Evolutionary conservation across 1,140 invertebrate genomes (phyloP).

Genomic region (Calephelis nemesis): DNA sequence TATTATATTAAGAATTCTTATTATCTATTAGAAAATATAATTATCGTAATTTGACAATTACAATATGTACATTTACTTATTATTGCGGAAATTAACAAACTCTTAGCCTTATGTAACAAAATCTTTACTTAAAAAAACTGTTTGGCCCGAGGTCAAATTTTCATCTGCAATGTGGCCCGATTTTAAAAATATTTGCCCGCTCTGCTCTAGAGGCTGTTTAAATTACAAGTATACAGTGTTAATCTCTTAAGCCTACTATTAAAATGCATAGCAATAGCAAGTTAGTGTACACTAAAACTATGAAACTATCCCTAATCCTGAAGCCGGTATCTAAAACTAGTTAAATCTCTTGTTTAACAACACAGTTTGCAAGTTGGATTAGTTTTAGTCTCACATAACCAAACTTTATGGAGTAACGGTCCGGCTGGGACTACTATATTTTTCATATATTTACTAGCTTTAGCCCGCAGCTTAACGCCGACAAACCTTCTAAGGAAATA

Average conservation of each 20-base stretch:
- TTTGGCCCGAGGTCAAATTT: too few relatives aligned
- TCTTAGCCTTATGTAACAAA: too few relatives aligned
- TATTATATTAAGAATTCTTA: too few relatives aligned
- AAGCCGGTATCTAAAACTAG: conserved; percentile 9
- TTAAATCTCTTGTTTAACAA: conserved; percentile 18
- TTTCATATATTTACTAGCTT: conserved; percentile 6
- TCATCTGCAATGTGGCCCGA: too few relatives aligned
- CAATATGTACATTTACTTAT: too few relatives aligned
- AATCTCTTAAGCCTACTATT: conserved; percentile 1
- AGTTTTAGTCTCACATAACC: conserved; percentile 7
- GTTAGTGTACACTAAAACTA: conserved; percentile 1
- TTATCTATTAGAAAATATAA: too few relatives aligned
- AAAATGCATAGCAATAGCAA: conserved; percentile 11
- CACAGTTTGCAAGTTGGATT: conserved; percentile 17
- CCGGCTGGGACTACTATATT: not conserved
- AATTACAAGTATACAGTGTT: not conserved
- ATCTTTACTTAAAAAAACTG: too few relatives aligned
- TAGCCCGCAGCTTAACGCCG: conserved; percentile 42
- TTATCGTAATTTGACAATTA: too few relatives aligned
- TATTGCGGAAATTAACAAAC: too few relatives aligned
- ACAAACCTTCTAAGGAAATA: too few relatives aligned
- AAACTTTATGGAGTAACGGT: conserved; percentile 4
- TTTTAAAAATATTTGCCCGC: too few relatives aligned
- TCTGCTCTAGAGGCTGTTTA: too few relatives aligned
- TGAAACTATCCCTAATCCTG: conserved; percentile 4